phyloP scores from a whole-genome alignment of 2,113 vertebrate genomes.

The Lepidothrix coronata region DNA sequence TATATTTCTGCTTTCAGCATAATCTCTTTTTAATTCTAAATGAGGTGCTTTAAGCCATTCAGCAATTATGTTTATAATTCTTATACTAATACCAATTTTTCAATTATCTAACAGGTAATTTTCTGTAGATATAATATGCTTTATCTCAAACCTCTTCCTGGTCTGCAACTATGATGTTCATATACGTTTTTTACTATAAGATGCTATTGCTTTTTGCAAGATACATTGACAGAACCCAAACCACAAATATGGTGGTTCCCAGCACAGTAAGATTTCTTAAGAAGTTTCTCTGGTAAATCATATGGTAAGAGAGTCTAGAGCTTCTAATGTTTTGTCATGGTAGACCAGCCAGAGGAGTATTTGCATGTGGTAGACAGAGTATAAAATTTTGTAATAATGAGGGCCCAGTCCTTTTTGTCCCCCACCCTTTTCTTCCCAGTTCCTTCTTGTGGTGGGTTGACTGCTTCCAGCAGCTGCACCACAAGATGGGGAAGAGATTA shows the following conservation, averaged over 20 bases:
- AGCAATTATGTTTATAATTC: neutral
- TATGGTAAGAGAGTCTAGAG: neutral
- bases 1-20: neutral
- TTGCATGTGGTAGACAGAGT: neutral
- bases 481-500: neutral
- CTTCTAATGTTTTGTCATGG: neutral
- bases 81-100: neutral
- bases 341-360: neutral
- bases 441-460: neutral
- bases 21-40: neutral
- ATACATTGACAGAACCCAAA: neutral
- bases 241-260: neutral
- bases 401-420: neutral
- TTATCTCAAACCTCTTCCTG: neutral
- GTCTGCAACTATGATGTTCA: neutral
- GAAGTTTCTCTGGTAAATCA: neutral
- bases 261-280: neutral
- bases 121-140: neutral
- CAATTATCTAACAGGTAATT: neutral
- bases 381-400: neutral
- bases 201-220: neutral
- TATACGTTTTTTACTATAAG: neutral
- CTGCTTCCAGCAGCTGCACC: neutral
- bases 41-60: neutral
- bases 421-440: neutral